Percentiles rank a stretch among this genome's conserved stretches.
These are phyloP conservation scores for Scaptodrosophila lebanonensis DNA, from an alignment of 1,140 invertebrate genomes.

Conservation along the genomic window DNA sequence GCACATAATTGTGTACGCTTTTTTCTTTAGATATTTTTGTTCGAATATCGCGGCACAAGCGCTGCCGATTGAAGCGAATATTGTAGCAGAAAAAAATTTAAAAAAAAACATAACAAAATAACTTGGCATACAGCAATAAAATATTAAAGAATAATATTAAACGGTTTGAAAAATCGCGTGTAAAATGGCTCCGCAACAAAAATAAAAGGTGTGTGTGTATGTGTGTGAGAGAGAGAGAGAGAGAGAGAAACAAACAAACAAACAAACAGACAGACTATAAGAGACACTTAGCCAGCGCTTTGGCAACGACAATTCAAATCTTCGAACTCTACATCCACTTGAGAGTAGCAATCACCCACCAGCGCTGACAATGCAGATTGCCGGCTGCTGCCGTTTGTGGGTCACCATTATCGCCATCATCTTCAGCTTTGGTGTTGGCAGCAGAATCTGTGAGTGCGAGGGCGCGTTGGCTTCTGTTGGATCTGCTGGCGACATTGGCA, in stretches of 20 bases:
- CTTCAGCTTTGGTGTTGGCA: too few relatives aligned
- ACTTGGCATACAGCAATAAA: slow-evolving; percentile 18
- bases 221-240: slow-evolving; percentile 1
- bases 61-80: slow-evolving; percentile 32
- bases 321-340: too few relatives aligned
- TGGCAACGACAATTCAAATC: slow-evolving; percentile 16
- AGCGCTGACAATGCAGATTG: too few relatives aligned
- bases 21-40: slow-evolving; percentile 53
- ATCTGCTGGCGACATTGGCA: slow-evolving; percentile 36
- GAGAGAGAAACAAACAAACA: slow-evolving; percentile 1
- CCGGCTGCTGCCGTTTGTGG: too few relatives aligned
- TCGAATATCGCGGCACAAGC: slow-evolving; percentile 33
- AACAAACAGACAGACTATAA: not conserved
- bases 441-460: too few relatives aligned
- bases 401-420: too few relatives aligned
- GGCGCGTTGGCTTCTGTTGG: too few relatives aligned
- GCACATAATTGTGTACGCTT: slow-evolving; percentile 53
- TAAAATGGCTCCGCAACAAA: too few relatives aligned
- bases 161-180: too few relatives aligned
- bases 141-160: slow-evolving; percentile 17
- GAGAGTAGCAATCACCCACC: too few relatives aligned
- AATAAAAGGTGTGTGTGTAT: slow-evolving; percentile 20
- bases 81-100: slow-evolving; percentile 47
- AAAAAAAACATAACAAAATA: slow-evolving; percentile 3
- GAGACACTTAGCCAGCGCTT: slow-evolving; percentile 14